Evolutionary conservation across 2,888 invertebrate genomes (phyloP).

Genomic region (Drosophila merina): DNA sequence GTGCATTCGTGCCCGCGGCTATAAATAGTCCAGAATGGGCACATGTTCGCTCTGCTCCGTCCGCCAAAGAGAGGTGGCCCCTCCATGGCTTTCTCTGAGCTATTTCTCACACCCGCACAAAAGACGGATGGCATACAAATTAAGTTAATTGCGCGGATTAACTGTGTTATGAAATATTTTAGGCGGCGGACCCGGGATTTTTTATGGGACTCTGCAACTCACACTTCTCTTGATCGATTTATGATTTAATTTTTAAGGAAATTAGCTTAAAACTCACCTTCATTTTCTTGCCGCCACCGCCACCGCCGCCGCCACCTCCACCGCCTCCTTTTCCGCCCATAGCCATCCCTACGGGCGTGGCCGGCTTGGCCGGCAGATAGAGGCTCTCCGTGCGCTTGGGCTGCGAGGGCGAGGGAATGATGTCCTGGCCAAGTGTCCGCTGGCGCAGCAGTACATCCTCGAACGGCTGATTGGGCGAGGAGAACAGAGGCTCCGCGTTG

Average conservation of each 20-base stretch:
- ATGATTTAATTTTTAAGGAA: neutral
- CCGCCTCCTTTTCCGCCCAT: slow-evolving; percentile 82
- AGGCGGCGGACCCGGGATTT: slow-evolving; percentile 21
- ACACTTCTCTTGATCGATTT: neutral
- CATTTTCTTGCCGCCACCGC: slow-evolving; percentile 84
- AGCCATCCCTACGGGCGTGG: slow-evolving; percentile 81
- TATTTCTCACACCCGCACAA: slow-evolving; percentile 7
- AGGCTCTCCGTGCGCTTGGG: slow-evolving; percentile 96
- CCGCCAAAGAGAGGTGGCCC: slow-evolving; percentile 21
- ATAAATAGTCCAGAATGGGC: slow-evolving; percentile 78
- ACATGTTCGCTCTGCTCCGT: slow-evolving; percentile 60
- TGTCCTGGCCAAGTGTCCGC: slow-evolving; percentile 93
- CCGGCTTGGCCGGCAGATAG: slow-evolving; percentile 88
- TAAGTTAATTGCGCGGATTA: slow-evolving; percentile 74
- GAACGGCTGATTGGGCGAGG: slow-evolving; percentile 87
- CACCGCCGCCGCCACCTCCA: slow-evolving; percentile 79
- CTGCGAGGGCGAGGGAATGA: slow-evolving; percentile 93
- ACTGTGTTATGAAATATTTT: slow-evolving; percentile 69
- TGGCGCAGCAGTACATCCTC: slow-evolving; percentile 93
- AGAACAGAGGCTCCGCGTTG: slow-evolving; percentile 84
- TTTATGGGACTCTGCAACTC: neutral
- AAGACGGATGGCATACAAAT: slow-evolving; percentile 53
- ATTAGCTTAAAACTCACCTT: slow-evolving; percentile 76
- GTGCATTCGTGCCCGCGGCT: slow-evolving; percentile 59
- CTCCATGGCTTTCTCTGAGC: neutral